Evolutionary conservation across 92 coral and sea anemone species (phyloP), one percentile per base, ranked within the genome.

Genomic region (Isaurus tuberculatus): DNA sequence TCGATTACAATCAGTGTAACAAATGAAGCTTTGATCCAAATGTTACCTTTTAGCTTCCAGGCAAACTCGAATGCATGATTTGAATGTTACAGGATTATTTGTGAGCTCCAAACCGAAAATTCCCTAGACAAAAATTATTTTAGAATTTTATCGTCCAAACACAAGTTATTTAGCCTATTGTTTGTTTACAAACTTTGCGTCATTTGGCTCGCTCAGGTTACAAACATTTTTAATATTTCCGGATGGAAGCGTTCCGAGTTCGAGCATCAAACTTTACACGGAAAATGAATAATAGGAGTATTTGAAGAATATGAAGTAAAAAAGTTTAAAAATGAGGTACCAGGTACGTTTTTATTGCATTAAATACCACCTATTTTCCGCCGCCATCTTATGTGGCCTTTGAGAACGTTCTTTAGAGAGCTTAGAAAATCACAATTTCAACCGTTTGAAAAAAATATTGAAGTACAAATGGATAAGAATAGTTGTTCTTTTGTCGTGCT

Each of bases 171-270:
- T 0, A 44, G 80, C 80, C 15, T 42, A 43, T 73, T 73, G 80
- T 73, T 73, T 73, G 80, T 43, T 36, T 36, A 36, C 42, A 36
- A 36, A 36, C 8, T 36, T 36, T 36, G 42, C 42, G 42, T 8
- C 42, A 73, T 73, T 73, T 73, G 29, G 61, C 80, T 73, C 80
- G 80, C 80, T 73, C 80, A 73, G 58, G 80, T 73, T 44, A 73
- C 64, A 73, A 73, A 73, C 61, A 37, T 40, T 73, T 73, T 15
- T 40, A 14, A 73, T 73, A 40, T 40, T 64, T 64, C 5, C 70
- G 70, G 33, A 64, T 22, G 33, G 70, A 64, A 64, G 70, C 31
- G 70, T 64, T 22, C 16, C 70, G 33, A 64, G 70, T 64, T 64
- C 70, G 70, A 64, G 70, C 70, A 64, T 64, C 42, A 36, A 36